Conservation (phyloP, 2,797 vertebrate genomes). For the Mus spretus region DNA sequence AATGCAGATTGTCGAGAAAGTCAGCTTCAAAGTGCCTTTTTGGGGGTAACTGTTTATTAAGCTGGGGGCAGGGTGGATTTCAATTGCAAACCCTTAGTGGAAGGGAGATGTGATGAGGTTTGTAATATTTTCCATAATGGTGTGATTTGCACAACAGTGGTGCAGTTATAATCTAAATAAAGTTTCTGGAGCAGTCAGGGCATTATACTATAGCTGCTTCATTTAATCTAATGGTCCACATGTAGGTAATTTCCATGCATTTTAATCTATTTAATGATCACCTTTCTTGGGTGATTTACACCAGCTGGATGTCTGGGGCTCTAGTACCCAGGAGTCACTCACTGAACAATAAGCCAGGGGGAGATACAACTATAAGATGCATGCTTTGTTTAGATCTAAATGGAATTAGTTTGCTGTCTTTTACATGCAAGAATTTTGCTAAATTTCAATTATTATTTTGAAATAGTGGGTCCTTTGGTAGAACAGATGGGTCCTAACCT, state of each 20-base stretch:
- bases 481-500: background rate
- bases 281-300: slow-evolving; percentile 87
- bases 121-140: slow-evolving; percentile 86
- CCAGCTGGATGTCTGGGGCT: slow-evolving; percentile 77
- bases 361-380: slow-evolving; percentile 75
- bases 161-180: slow-evolving; percentile 87
- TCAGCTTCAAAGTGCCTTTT: slow-evolving; percentile 82
- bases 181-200: slow-evolving; percentile 85
- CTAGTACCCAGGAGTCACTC: slow-evolving; percentile 76
- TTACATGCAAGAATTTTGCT: background rate
- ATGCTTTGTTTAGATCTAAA: slow-evolving; percentile 73
- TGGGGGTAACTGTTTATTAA: slow-evolving; percentile 89
- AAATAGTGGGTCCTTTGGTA: background rate
- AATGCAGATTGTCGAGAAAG: slow-evolving; percentile 87
- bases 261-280: slow-evolving; percentile 90
- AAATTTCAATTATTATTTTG: background rate
- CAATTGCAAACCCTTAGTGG: slow-evolving; percentile 82
- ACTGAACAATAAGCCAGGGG: slow-evolving; percentile 16
- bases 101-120: slow-evolving; percentile 56
- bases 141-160: slow-evolving; percentile 86
- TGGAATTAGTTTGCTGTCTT: slow-evolving; percentile 67
- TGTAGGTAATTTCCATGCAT: slow-evolving; percentile 89
- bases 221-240: slow-evolving; percentile 89
- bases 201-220: slow-evolving; percentile 87
- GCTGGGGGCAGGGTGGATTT: slow-evolving; percentile 80